Evolutionary conservation across 1,140 invertebrate species (phyloP), one percentile per base, ranked within the genome.

Genomic region (Macrobrachium nipponense): DNA sequence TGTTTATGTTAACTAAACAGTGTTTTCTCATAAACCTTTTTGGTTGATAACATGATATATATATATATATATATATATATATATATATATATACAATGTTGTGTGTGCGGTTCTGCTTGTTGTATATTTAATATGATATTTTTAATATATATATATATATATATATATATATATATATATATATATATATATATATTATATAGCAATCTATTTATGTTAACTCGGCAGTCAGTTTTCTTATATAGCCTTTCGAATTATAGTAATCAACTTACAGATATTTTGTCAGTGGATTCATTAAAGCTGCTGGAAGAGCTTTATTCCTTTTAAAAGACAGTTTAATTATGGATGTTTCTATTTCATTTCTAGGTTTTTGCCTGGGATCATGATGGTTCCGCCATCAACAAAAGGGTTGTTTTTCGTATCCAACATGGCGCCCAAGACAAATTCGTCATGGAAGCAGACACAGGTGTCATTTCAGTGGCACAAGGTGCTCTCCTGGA

Each of bases 381-480:
- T 92, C 93, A 92, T 2, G 97, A 98, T 91, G 94, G 95, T 1
- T 97, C 96, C 0, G 92, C 95, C 3, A 95, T 96, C 1, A 97
- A 98, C 90, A 97, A 97, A 90, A 93, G 94, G 78, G 91, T 98
- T 0, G 95, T 96, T 7, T 98, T 98, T 91, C 93, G 96, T 87
- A 97, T 99, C 72, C 94, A 95, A 90, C 93, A 93, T 85, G 97
- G 97, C 8, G 96, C 96, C 3, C 94, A 94, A 43, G 97, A 98
- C 90, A 98, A 98, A 92, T 99, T 99, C 91, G 94, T 96, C 0
- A 97, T 98, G 14, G 95, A 96, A 89, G 93, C 96, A 0, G 94
- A 95, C 89, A 94, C 93, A 0, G 97, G 97, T 0, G 92, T 95
- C 0, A 95, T 99, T 59, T 94, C 94, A n/a, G 95, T 98, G 0